These are phyloP conservation scores for Anoplophora glabripennis DNA, from an alignment of 1,140 invertebrate species.

Conservation along the genomic window DNA sequence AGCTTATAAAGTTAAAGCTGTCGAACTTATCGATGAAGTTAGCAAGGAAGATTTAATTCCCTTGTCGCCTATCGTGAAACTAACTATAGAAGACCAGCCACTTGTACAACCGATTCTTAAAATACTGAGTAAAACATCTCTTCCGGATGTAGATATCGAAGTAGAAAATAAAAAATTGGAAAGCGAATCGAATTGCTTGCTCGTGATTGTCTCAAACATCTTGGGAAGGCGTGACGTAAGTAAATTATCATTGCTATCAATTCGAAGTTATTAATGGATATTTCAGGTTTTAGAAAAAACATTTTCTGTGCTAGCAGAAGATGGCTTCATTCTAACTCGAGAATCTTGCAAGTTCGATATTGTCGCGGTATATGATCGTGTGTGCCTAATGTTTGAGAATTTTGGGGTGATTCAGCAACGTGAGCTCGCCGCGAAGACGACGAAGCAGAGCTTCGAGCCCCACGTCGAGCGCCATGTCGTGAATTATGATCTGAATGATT, in stretches of 20 bases:
- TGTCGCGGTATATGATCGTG: too few species aligned
- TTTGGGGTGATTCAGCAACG: too few species aligned
- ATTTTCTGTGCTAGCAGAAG: constrained; percentile 46
- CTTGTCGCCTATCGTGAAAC: constrained; percentile 57
- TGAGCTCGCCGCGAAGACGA: too few species aligned
- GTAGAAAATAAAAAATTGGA: constrained; percentile 61
- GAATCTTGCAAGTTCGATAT: constrained; percentile 45
- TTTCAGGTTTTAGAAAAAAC: constrained; percentile 49
- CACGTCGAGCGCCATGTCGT: too few species aligned
- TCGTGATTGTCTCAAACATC: constrained; percentile 56
- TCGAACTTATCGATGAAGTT: constrained; percentile 64
- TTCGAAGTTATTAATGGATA: too few species aligned
- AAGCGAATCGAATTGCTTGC: constrained; percentile 55
- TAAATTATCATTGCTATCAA: background rate
- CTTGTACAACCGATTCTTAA: constrained; percentile 60
- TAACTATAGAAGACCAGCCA: constrained; percentile 57
- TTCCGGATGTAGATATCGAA: constrained; percentile 54
- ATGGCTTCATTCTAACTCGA: constrained; percentile 53
- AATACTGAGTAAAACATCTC: constrained; percentile 42
- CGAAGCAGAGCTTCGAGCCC: too few species aligned
- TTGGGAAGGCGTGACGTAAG: constrained; percentile 33
- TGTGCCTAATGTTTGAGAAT: too few species aligned
- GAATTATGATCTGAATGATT: too few species aligned
- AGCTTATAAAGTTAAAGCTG: constrained; percentile 65
- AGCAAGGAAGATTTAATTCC: constrained; percentile 49